Conservation (phyloP, 2,113 vertebrate genomes). For the Eretmochelys imbricata region DNA sequence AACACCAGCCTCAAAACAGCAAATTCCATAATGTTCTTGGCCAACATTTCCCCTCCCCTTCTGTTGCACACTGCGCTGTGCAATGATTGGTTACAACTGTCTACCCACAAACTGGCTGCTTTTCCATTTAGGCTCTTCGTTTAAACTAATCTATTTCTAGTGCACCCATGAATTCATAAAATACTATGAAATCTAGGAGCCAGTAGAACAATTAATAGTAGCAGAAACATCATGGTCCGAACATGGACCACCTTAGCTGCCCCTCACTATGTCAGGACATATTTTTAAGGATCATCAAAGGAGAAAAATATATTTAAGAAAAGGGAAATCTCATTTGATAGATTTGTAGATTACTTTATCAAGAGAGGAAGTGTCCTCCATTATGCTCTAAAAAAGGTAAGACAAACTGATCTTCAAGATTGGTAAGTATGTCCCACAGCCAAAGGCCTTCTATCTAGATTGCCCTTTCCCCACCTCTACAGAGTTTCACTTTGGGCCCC, state of each 20-base stretch:
- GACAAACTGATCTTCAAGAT: not conserved
- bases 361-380: not conserved
- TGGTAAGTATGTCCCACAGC: not conserved
- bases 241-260: not conserved
- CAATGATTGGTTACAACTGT: not conserved
- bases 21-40: not conserved
- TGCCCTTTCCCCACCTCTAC: not conserved
- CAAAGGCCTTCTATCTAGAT: not conserved
- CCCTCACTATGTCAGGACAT: not conserved
- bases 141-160: not conserved
- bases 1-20: not conserved
- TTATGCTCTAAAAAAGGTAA: not conserved
- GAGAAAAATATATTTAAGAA: not conserved
- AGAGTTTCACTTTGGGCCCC: not conserved
- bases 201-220: not conserved
- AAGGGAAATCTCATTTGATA: not conserved
- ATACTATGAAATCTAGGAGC: not conserved
- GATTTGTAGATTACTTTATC: not conserved
- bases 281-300: not conserved
- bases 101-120: not conserved
- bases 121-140: not conserved
- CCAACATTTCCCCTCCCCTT: not conserved
- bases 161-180: not conserved
- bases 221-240: not conserved
- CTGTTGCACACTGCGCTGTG: not conserved